These are phyloP conservation scores for Spilosoma lubricipeda DNA, from an alignment of 2,888 invertebrate genomes.

Conservation along the genomic window DNA sequence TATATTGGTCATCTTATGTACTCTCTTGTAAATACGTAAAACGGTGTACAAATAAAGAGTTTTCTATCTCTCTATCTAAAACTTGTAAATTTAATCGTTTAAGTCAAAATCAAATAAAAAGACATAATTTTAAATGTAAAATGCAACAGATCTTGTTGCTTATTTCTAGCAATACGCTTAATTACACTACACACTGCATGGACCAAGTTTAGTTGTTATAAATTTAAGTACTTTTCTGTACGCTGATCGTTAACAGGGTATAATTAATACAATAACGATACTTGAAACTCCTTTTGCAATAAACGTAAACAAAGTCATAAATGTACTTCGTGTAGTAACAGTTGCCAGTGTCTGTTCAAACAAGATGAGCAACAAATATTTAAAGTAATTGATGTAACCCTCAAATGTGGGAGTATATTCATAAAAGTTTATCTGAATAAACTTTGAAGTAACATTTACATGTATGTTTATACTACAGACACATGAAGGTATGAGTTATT, in stretches of 20 bases:
- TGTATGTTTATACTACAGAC: slow-evolving; percentile 2
- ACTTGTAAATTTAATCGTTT: not conserved
- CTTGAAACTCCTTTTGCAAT: slow-evolving; percentile 8
- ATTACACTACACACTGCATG: not conserved
- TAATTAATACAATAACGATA: slow-evolving; percentile 4
- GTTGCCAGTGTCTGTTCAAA: slow-evolving; percentile 5
- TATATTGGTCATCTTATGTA: too few relatives aligned
- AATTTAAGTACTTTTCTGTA: not conserved
- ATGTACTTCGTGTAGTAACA: slow-evolving; percentile 2
- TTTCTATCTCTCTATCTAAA: too few relatives aligned
- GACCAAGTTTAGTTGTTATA: not conserved
- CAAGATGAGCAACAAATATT: slow-evolving; percentile 6
- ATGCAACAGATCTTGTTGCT: not conserved
- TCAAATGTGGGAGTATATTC: slow-evolving; percentile 2
- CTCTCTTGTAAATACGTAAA: too few relatives aligned
- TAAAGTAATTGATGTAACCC: slow-evolving; percentile 5
- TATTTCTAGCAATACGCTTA: not conserved
- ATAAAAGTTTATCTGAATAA: slow-evolving; percentile 15
- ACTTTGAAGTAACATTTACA: slow-evolving; percentile 15
- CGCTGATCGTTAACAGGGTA: not conserved
- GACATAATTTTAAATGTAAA: not conserved
- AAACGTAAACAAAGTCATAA: slow-evolving; percentile 6
- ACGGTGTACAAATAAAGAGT: too few relatives aligned
- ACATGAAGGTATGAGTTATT: not conserved
- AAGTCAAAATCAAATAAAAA: not conserved